phyloP scores from a whole-genome alignment of 2,113 vertebrate genomes.

The Entomyzon cyanotis region DNA sequence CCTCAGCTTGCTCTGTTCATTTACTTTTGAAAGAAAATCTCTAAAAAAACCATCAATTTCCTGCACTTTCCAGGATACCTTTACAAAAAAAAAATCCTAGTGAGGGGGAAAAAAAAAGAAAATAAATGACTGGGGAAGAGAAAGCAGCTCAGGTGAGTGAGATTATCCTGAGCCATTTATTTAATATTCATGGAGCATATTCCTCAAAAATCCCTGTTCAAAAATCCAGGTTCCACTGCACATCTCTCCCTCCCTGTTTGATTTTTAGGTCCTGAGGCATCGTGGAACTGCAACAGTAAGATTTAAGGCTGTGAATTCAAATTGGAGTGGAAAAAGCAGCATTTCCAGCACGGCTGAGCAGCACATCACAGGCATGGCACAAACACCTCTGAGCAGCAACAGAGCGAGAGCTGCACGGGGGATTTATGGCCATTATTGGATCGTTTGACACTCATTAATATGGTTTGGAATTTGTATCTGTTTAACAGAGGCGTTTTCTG shows the following conservation, averaged over 20 bases:
- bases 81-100: neutral
- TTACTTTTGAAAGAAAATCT: neutral
- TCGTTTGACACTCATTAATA: neutral
- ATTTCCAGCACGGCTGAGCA: neutral
- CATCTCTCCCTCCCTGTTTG: neutral
- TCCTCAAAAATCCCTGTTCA: neutral
- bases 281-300: neutral
- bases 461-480: neutral
- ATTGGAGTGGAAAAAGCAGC: neutral
- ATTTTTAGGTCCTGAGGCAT: neutral
- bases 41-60: neutral
- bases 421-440: neutral
- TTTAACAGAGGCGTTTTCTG: neutral
- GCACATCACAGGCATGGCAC: neutral
- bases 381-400: neutral
- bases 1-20: neutral
- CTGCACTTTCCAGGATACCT: neutral
- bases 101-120: neutral
- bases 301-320: constrained; percentile 8
- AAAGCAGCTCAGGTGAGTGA: neutral
- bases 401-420: neutral
- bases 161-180: neutral
- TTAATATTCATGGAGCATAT: neutral
- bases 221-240: neutral
- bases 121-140: neutral